These are phyloP conservation scores for Lepeophtheirus nordmannii DNA, from an alignment of 2,888 invertebrate genomes.

Conservation along the genomic window DNA sequence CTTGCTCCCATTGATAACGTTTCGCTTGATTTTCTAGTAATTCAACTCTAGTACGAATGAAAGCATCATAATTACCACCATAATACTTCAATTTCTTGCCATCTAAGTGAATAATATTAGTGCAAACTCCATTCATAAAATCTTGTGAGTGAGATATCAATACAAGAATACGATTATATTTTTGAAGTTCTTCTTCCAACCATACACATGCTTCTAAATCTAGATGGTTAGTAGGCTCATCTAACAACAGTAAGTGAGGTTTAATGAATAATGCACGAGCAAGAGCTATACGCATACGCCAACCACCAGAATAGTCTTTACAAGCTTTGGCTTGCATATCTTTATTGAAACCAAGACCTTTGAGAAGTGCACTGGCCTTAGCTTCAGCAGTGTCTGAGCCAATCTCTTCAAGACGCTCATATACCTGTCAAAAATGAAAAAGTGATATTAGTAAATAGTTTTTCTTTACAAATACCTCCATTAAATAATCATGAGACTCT, in stretches of 20 bases:
- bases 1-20: slow-evolving; percentile 98
- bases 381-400: slow-evolving; percentile 88
- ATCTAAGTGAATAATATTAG: slow-evolving; percentile 85
- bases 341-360: slow-evolving; percentile 82
- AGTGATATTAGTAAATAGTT: background rate
- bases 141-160: slow-evolving; percentile 98
- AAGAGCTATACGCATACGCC: slow-evolving; percentile 47
- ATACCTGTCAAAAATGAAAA: slow-evolving; percentile 34
- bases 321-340: slow-evolving; percentile 47
- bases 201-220: slow-evolving; percentile 66
- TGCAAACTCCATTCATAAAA: slow-evolving; percentile 73
- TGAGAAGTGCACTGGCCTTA: slow-evolving; percentile 80
- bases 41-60: slow-evolving; percentile 80
- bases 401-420: slow-evolving; percentile 91
- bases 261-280: slow-evolving; percentile 39
- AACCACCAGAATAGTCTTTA: slow-evolving; percentile 50
- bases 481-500: slow-evolving; percentile 83
- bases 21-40: slow-evolving; percentile 95
- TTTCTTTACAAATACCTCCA: slow-evolving; percentile 57
- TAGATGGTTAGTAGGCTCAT: slow-evolving; percentile 83
- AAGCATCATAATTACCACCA: slow-evolving; percentile 80
- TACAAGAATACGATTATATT: slow-evolving; percentile 52
- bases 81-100: slow-evolving; percentile 85
- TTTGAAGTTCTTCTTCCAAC: slow-evolving; percentile 26
- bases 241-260: slow-evolving; percentile 36